Base-by-base conservation (phyloP, 2,113 vertebrate species). In the Eurypyga helias region DNA sequence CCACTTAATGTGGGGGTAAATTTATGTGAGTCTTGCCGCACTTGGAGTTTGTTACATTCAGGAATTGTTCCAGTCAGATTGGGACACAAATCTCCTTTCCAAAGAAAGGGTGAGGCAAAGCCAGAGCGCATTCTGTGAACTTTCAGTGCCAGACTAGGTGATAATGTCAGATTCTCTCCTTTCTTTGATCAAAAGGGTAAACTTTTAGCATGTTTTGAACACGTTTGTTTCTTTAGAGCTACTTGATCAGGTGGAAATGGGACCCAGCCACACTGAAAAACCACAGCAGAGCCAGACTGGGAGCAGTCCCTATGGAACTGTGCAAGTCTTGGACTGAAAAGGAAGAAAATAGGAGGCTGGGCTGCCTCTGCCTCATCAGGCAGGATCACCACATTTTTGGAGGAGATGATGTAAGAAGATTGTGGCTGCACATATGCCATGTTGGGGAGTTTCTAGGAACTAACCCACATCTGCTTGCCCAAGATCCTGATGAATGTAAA, bases 121-220 rank as follows among this genome's bases (percentile, higher is more conserved):
- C 16, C 67, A 81, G 48, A 84, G 26, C 38, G 92, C 60, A 28
- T 76, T 73, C 72, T 84, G 73, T 43, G 78, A 90, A 29, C 69
- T 82, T 94, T 86, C 25, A 2, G 1, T 75, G 33, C 29, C 76
- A 81, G 46, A 55, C 76, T 51, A 24, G 15, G n/a, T 0, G 1
- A 94, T 66, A 73, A 66, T 18, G 43, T 90, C 77, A 90, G 67
- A 54, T 77, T 29, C 7, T 86, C 76, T 57, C 28, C 36, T 88
- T 86, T 48, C 54, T 89, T 90, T 92, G 73, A 71, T 89, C 89
- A 73, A 51, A 89, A 90, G 51, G 31, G 16, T 73, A 41, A 83
- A 87, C 41, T 89, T 96, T 14, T 43, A 81, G 8, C 76, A 49
- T 77, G 25, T 89, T 51, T 71, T 58, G 46, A 83, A 54, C 29